phyloP scores from a whole-genome alignment of 2,113 vertebrate species.

The Thalassoma bifasciatum region DNA sequence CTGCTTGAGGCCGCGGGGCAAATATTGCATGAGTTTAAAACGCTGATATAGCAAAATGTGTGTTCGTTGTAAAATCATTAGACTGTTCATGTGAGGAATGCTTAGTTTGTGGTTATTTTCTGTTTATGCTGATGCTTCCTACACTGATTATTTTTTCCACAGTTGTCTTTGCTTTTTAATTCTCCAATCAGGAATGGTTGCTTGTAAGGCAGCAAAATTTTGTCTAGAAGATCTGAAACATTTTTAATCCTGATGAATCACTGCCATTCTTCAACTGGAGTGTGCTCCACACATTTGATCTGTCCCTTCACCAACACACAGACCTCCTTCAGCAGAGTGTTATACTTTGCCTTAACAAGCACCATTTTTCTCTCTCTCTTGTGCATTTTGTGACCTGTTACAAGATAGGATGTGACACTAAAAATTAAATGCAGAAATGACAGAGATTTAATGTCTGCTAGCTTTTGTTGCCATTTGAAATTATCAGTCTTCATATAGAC shows the following conservation, averaged over 20 bases:
- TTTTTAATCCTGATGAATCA: slow-evolving; percentile 24
- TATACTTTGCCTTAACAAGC: slow-evolving; percentile 65
- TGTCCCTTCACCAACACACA: slow-evolving; percentile 1
- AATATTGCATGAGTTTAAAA: slow-evolving; percentile 79
- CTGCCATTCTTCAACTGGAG: slow-evolving; percentile 44
- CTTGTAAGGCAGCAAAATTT: slow-evolving; percentile 4
- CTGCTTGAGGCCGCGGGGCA: slow-evolving; percentile 51
- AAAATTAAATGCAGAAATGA: slow-evolving; percentile 31
- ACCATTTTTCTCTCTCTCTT: slow-evolving; percentile 24
- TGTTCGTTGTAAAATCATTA: slow-evolving; percentile 69
- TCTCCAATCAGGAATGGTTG: slow-evolving; percentile 10
- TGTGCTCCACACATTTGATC: slow-evolving; percentile 9
- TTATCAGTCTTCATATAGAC: slow-evolving; percentile 3
- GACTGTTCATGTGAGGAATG: slow-evolving; percentile 59
- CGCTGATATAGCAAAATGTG: slow-evolving; percentile 70
- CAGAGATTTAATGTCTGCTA: slow-evolving; percentile 3
- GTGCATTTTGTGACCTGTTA: slow-evolving; percentile 29
- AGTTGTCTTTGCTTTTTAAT: slow-evolving; percentile 35
- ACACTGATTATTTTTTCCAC: slow-evolving; percentile 24
- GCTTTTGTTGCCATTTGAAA: slow-evolving; percentile 46
- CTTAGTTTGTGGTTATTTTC: slow-evolving; percentile 55
- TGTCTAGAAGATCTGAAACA: background rate
- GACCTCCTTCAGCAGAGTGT: slow-evolving; percentile 49
- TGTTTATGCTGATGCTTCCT: slow-evolving; percentile 41
- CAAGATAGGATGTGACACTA: slow-evolving; percentile 9